These are phyloP conservation scores for Caenorhabditis briggsae DNA, from an alignment of 1,140 invertebrate genomes.

Conservation along the genomic window DNA sequence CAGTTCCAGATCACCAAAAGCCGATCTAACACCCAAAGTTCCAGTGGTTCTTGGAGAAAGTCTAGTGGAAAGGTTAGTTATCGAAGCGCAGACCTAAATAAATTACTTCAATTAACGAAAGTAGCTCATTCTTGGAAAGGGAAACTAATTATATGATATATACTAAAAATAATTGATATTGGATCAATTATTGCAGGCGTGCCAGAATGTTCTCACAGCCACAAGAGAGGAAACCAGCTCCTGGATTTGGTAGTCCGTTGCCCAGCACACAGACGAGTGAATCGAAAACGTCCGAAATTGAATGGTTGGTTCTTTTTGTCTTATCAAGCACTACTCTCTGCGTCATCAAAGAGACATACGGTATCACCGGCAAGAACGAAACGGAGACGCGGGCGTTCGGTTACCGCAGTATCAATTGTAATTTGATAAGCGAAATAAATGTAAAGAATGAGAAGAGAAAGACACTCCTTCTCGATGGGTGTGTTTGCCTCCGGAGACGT, in stretches of 20 bases:
- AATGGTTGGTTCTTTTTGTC: background rate
- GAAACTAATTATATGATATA: background rate
- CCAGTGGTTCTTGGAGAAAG: constrained; percentile 12
- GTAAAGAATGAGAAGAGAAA: background rate
- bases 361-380: background rate
- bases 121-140: background rate
- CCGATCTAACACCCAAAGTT: constrained; percentile 21
- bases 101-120: background rate
- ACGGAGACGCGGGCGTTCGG: background rate
- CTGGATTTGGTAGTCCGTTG: constrained; percentile 14
- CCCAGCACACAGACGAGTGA: background rate
- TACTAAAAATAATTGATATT: background rate
- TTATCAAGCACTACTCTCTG: background rate
- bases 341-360: background rate
- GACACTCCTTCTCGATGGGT: background rate
- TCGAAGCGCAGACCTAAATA: no score
- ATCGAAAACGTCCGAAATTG: constrained; percentile 19
- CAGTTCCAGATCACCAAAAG: constrained; percentile 13
- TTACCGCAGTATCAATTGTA: constrained; percentile 50
- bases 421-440: constrained; percentile 42
- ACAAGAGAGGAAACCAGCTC: constrained; percentile 7
- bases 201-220: constrained; percentile 22
- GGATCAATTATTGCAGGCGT: background rate
- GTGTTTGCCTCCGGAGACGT: background rate
- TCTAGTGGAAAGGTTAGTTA: constrained; percentile 41